Conservation (phyloP, 2,888 invertebrate species). For the Patella caerulea region DNA sequence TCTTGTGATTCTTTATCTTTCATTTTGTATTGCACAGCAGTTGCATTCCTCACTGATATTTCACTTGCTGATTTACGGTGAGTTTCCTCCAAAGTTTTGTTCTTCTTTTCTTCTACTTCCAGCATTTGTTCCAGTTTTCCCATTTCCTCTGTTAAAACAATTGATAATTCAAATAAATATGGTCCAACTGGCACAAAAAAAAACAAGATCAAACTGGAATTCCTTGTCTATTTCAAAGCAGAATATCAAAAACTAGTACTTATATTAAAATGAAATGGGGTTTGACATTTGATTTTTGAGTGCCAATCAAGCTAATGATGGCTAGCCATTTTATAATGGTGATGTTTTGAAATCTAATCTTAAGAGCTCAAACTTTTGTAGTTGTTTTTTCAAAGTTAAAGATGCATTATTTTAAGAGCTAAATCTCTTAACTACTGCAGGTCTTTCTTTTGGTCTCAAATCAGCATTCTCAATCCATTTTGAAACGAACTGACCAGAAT, state of each 20-base stretch:
- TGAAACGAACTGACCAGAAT: too few relatives aligned
- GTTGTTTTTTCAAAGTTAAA: too few relatives aligned
- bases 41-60: slow-evolving; percentile 43
- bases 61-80: slow-evolving; percentile 60
- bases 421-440: too few relatives aligned
- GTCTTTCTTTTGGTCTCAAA: too few relatives aligned
- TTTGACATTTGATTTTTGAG: not conserved
- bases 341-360: too few relatives aligned
- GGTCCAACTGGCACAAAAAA: too few relatives aligned
- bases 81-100: slow-evolving; percentile 55
- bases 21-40: slow-evolving; percentile 44
- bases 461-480: too few relatives aligned
- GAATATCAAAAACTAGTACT: not conserved
- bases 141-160: slow-evolving; percentile 55
- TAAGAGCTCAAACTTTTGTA: too few relatives aligned
- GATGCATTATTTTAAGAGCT: too few relatives aligned
- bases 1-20: slow-evolving; percentile 46
- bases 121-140: slow-evolving; percentile 59
- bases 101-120: slow-evolving; percentile 55
- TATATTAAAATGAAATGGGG: not conserved
- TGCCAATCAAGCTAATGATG: not conserved
- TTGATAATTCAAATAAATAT: too few relatives aligned
- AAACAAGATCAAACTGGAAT: too few relatives aligned
- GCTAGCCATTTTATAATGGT: too few relatives aligned
- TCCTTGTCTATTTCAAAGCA: not conserved